Percentiles rank a stretch among this genome's conserved stretches.
Conservation (phyloP, 2,888 invertebrate species). For the Pollenia griseotomentosa region DNA sequence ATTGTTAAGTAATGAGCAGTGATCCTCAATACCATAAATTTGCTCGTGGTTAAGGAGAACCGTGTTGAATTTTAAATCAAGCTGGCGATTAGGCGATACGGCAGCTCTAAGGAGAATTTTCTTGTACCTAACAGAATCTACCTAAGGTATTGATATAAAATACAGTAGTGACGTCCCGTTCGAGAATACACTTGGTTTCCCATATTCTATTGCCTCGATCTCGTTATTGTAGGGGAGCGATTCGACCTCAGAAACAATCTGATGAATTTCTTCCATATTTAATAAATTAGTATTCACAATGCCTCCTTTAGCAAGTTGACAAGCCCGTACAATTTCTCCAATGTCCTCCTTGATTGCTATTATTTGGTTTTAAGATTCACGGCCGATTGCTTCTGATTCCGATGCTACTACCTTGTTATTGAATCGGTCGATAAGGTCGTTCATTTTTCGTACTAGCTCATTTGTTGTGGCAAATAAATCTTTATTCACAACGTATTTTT, state of each 20-base stretch:
- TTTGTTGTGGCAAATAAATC: neutral
- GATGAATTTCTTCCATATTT: constrained; percentile 18
- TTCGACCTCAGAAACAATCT: constrained; percentile 8
- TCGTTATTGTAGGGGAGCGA: constrained; percentile 15
- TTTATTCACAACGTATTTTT: constrained; percentile 3
- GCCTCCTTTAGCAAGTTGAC: neutral
- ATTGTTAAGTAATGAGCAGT: neutral
- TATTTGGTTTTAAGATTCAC: neutral
- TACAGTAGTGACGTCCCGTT: constrained; percentile 12
- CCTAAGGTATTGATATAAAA: constrained; percentile 5
- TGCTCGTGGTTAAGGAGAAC: constrained; percentile 3
- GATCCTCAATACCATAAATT: neutral
- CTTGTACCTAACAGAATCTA: neutral
- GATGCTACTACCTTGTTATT: neutral
- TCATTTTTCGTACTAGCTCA: neutral
- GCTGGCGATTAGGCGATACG: neutral
- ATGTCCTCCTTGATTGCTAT: constrained; percentile 11
- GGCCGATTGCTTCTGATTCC: neutral
- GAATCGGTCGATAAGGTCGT: neutral
- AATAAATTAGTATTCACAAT: constrained; percentile 7
- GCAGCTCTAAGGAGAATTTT: constrained; percentile 11
- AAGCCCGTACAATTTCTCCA: neutral
- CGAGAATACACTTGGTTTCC: constrained; percentile 8
- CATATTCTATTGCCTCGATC: constrained; percentile 16
- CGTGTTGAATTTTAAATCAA: neutral